Evolutionary conservation across 2,888 invertebrate species (phyloP), one percentile per base, ranked within the genome.

Genomic region (Zhengitettix transpicula): DNA sequence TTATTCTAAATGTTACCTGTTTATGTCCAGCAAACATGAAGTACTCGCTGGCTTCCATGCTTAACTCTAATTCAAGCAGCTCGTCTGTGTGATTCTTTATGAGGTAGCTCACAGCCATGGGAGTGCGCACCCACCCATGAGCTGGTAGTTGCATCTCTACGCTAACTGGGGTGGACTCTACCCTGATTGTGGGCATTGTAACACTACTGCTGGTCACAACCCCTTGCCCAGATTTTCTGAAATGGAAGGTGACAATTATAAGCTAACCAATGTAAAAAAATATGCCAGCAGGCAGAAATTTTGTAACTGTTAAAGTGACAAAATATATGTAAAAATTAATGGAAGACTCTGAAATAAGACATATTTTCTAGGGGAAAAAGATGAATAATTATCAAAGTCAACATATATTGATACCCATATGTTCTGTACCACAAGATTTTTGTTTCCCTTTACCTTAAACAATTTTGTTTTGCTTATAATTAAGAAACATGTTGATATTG

Each of bases 1-100:
- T 7, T 5, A n/a, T 2, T 7, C n/a, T 55, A 5, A 15, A 51
- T 56, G 62, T 61, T 69, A 87, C 86, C 78, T 93, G 90, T 75
- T 91, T 94, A 69, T 93, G 91, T 2, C 96, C 96, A 62, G 95
- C 85, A 75, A 92, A 95, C 87, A 96, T 94, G 71, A 96, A 96
- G 52, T 87, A 88, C 71, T 96, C 94, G 61, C 84, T 87, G 10
- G 86, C 83, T 67, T 91, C 90, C 75, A 92, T 85, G 58, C 78
- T 80, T 51, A 90, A 74, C 66, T 81, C 83, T 44, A 92, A 74
- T 63, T 88, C 83, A 61, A 89, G 80, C 51, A 90, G 80, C 61
- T 78, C 80, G 55, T 78, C 77, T 0, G 87, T 85, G 66, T 84
- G 81, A 69, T 92, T 92, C 68, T 78, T 78, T 59, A 93, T 74